Base-by-base conservation (phyloP, 2,797 vertebrate genomes). In the Scomberomorus guttatus region DNA sequence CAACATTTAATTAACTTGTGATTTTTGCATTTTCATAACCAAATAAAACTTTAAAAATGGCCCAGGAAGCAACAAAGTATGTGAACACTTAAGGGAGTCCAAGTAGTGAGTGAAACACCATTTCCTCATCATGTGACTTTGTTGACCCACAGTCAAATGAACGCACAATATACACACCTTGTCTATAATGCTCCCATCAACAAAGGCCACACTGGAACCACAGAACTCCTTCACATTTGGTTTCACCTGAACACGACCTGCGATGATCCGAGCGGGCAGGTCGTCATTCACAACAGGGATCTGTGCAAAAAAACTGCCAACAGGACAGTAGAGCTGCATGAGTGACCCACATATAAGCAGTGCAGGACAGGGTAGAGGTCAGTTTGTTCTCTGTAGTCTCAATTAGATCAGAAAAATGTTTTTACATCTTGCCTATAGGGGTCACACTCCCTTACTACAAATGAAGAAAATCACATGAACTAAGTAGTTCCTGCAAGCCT, bases 231-330 rank as follows among this genome's bases (percentile, higher is more conserved):
- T 94, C 73, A 97, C 76, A 0, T 95, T 91, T 0, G 95, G 91
- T 73, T 93, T 97, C 72, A 97, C 70, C 52, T 88, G 73, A 72
- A 97, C 87, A 22, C 92, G 94, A 24, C 96, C 97, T 0, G 93
- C 92, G 86, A 97, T 81, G 85, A 97, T 96, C 6, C 90, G 85
- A 50, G 92, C 91, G 0, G 96, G 96, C 1, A 98, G 94, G 17
- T 97, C 92, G 0, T 97, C 94, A 0, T 95, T 97, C 72, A 97
- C 34, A 18, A 96, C 17, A 0, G 94, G 93, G 51, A 95, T 95
- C n/a, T 81, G 93, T 22, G 91, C 2, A 29, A 83, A 86, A 18
- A 51, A 77, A 22, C 96, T 97, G 72, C 5, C 13, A 25, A 59
- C 15, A 80, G 46, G n/a, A 65, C 39, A 50, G 14, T 0, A 34